Base-by-base conservation (phyloP, 2,888 invertebrate genomes). In the Sesia apiformis region DNA sequence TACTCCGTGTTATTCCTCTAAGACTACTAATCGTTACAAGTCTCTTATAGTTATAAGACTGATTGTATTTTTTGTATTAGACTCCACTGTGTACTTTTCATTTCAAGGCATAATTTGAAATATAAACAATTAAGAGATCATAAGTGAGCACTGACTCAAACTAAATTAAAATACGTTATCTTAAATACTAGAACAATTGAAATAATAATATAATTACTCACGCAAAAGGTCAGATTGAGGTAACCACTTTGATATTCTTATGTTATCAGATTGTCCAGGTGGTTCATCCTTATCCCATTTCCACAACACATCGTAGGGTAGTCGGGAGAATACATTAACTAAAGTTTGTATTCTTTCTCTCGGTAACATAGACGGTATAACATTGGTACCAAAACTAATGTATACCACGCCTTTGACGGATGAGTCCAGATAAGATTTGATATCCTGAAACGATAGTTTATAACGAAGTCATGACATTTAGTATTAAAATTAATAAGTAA, bases 291-390 rank as follows among this genome's bases (percentile, higher is more conserved):
- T 59, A 52, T 76, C 72, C 76, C 74, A 81, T 61, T 82, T 84
- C 79, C 78, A 83, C n/a, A 86, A 51, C 4, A 85, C 70, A 23
- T 74, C 63, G 56, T 81, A 82, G 1, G 76, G 76, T 46, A 84
- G 55, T 53, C 70, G 61, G 0, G 72, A 66, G 56, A 84, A 77
- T 0, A 73, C 72, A 23, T 59, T 57, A 3, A 72, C 8, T n/a
- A 77, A 60, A 1, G 56, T 55, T 42, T 63, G 55, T 7, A 62
- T 57, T 42, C 53, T 61, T 49, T 64, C 59, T 7, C 60, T 58
- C 3, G 74, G 68, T 53, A 83, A 56, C 1, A 58, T 49, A 0
- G 67, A 61, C 1, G 72, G 69, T 43, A 67, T 63, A 0, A 78
- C 64, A 46, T 78, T 78, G 1, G 81, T 74, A 0, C 84, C 84